Conservation (phyloP, 2,888 invertebrate species). For the Eupithecia dodoneata region DNA sequence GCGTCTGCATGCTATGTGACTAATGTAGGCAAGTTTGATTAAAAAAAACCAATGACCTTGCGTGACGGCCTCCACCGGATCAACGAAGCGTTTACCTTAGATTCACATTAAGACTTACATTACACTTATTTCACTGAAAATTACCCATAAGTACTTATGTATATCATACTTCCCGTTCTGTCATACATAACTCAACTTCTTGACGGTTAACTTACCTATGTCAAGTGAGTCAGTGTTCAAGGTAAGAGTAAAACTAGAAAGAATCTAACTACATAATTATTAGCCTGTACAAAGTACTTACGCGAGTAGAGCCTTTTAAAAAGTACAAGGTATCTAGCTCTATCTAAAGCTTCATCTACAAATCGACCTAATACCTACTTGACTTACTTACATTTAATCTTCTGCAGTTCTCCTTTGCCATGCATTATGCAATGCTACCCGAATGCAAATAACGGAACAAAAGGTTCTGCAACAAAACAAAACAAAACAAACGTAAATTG, state of each 20-base stretch:
- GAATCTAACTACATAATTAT: not conserved
- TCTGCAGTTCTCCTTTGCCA: constrained; percentile 11
- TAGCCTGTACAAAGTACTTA: not conserved
- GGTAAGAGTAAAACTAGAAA: no score
- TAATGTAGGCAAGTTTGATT: constrained; percentile 9
- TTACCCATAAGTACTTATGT: constrained; percentile 44
- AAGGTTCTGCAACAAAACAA: constrained; percentile 6
- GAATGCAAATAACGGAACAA: constrained; percentile 8
- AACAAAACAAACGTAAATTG: not conserved
- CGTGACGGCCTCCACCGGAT: constrained; percentile 56
- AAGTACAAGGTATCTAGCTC: not conserved
- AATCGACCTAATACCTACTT: not conserved
- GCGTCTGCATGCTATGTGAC: constrained; percentile 9
- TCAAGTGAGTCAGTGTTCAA: no score
- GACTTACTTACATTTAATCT: not conserved
- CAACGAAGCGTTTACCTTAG: constrained; percentile 65
- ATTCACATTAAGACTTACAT: constrained; percentile 61
- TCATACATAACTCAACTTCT: not conserved
- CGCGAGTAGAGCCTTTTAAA: not conserved
- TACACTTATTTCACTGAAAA: constrained; percentile 68
- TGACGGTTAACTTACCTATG: not conserved
- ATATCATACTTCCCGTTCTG: constrained; percentile 43
- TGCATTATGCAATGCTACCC: constrained; percentile 12
- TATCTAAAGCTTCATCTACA: not conserved
- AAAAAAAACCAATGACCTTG: constrained; percentile 53